A percentile compares a stretch with the other conserved stretches of the same genome.
These are phyloP conservation scores for Saguinus imperator DNA, from an alignment of 2,113 vertebrate genomes.

Conservation along the genomic window DNA sequence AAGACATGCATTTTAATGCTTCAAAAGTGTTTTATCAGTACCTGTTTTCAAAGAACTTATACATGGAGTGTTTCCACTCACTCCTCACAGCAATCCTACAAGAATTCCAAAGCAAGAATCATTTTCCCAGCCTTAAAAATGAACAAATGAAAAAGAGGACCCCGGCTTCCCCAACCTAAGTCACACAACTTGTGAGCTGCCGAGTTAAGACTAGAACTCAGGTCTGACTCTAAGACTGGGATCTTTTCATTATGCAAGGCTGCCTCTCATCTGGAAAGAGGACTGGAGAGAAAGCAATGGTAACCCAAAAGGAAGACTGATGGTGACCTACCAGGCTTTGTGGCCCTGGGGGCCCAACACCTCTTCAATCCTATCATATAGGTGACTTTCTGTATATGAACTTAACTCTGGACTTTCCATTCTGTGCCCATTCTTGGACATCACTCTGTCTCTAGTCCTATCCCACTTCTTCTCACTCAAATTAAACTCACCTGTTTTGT, in stretches of 20 bases:
- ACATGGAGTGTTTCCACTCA: neutral
- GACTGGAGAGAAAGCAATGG: neutral
- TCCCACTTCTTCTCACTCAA: neutral
- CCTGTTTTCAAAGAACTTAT: neutral
- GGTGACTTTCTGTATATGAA: neutral
- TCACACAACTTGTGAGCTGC: neutral
- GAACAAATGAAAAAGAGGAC: neutral
- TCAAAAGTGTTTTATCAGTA: neutral
- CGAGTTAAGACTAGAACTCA: neutral
- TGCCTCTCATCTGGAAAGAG: neutral
- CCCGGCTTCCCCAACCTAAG: constrained; percentile 14
- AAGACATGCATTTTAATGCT: constrained; percentile 31
- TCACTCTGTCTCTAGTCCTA: neutral
- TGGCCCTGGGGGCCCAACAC: neutral
- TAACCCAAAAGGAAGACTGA: neutral
- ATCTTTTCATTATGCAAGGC: neutral
- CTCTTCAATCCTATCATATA: neutral
- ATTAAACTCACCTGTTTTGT: neutral
- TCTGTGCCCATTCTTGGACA: neutral
- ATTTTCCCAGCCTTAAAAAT: constrained; percentile 14
- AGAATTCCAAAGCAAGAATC: neutral
- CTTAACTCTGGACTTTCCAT: neutral
- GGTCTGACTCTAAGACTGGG: neutral
- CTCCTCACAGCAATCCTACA: neutral
- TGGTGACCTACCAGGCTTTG: neutral